Evolutionary conservation across 2,113 vertebrate genomes (phyloP).

Genomic region (Herpetotheres cachinnans): DNA sequence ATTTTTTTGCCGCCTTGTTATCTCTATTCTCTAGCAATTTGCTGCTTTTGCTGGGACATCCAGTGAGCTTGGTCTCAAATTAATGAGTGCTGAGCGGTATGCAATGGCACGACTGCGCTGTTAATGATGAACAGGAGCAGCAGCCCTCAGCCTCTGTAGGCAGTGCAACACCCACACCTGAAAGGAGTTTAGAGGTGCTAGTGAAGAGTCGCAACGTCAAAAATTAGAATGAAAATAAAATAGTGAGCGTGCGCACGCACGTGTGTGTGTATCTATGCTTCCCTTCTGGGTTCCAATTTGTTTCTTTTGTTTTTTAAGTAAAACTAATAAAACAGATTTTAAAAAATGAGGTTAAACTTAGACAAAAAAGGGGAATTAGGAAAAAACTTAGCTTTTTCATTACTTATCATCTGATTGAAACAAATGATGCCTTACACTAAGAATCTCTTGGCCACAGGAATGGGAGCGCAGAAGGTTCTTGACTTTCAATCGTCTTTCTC

Average conservation of each 20-base stretch:
- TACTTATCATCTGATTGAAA: not conserved
- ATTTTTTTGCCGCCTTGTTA: not conserved
- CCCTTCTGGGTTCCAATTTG: not conserved
- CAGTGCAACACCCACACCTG: not conserved
- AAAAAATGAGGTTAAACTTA: not conserved
- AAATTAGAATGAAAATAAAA: not conserved
- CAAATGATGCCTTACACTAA: not conserved
- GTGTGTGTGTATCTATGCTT: not conserved
- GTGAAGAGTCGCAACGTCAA: not conserved
- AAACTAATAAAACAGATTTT: not conserved
- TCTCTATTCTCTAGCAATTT: not conserved
- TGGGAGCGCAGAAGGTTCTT: not conserved
- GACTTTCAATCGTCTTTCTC: not conserved
- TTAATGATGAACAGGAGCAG: not conserved
- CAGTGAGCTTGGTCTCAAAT: not conserved
- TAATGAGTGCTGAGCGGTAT: not conserved
- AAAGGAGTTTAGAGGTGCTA: not conserved
- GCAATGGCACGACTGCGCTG: not conserved
- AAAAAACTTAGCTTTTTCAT: not conserved
- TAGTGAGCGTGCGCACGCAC: fast-evolving
- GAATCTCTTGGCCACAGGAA: not conserved
- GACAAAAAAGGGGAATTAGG: not conserved
- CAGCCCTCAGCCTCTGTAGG: not conserved
- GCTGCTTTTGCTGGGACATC: not conserved
- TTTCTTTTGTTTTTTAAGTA: not conserved